Base-by-base conservation (phyloP, 1,140 invertebrate species). In the Trachymyrmex cornetzi region DNA sequence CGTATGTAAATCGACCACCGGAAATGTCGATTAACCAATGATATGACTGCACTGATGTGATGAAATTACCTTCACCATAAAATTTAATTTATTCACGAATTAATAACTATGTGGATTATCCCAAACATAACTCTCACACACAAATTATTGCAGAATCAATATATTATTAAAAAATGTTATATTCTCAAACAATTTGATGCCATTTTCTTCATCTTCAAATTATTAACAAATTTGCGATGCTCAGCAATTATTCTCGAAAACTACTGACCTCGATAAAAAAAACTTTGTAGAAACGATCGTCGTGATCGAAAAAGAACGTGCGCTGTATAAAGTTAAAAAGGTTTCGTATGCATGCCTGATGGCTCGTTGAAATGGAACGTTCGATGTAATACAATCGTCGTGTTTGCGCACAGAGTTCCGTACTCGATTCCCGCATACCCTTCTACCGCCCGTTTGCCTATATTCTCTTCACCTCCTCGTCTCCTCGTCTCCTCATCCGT, bases 371-470 rank as follows among this genome's bases (percentile, higher is more conserved):
- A 77, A 89, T 85, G 72, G 59, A 24, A 69, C 71, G 48, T 86
- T 80, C 88, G 64, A 75, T 72, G 88, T 89, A 87, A 89, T 79
- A 81, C 84, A 61, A 74, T 87, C 69, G 75, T 63, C 38, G 75
- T 89, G 84, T 81, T 89, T 89, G 88, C 67, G 63, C 24, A 69
- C 38, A 30, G 77, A 89, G 88, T 89, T 89, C 87, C 69, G 77
- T 82, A 63, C 69, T 57, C 82, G 75, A 66, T 72, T 57, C 67
- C 53, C 66, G 59, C 63, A 61, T 86, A 69, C 69, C n/a, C 77
- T 22, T 77, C 71, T 19, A 4, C 22, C 22, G 30, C 38, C 66
- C 66, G 22, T 77, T 69, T 77, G 22, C 34, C 59, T 19, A 12
- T 64, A 34, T 77, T 77, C 63, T 53, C 53, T 57, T 85, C 53